Evolutionary conservation across 1,140 invertebrate genomes (phyloP).

Genomic region (Plectrocnemia conspersa): DNA sequence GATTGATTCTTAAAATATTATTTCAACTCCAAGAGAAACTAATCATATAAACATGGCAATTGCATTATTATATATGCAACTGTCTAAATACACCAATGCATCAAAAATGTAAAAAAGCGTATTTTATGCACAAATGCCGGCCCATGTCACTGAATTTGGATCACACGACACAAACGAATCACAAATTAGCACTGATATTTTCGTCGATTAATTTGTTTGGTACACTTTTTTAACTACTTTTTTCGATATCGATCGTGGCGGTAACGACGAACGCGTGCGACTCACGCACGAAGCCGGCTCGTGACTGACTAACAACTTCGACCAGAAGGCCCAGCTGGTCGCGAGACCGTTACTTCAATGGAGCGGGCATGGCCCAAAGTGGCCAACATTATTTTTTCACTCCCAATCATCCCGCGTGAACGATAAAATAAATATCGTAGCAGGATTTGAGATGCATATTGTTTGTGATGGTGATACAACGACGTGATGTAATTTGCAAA

Average conservation of each 20-base stretch:
- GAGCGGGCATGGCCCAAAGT: neutral
- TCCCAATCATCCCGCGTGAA: too few species aligned
- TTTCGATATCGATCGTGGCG: neutral
- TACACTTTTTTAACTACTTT: neutral
- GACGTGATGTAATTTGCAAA: too few species aligned
- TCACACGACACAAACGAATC: neutral
- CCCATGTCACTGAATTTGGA: neutral
- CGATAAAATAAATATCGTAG: too few species aligned
- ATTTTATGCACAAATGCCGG: neutral
- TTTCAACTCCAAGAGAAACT: too few species aligned
- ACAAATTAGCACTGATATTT: neutral
- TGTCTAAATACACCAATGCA: neutral
- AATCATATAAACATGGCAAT: too few species aligned
- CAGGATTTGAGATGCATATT: too few species aligned
- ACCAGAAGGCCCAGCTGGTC: neutral
- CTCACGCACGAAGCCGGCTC: neutral
- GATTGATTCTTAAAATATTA: too few species aligned
- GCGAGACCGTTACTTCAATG: constrained; percentile 5
- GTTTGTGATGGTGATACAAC: too few species aligned
- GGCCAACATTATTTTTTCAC: neutral
- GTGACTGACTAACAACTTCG: neutral
- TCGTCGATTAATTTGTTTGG: neutral
- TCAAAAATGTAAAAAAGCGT: neutral
- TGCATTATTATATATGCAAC: too few species aligned
- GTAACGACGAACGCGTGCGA: neutral